A percentile compares a stretch with the other conserved stretches of the same genome.
Conservation (phyloP, 2,888 invertebrate species). For the Melanchra persicariae region DNA sequence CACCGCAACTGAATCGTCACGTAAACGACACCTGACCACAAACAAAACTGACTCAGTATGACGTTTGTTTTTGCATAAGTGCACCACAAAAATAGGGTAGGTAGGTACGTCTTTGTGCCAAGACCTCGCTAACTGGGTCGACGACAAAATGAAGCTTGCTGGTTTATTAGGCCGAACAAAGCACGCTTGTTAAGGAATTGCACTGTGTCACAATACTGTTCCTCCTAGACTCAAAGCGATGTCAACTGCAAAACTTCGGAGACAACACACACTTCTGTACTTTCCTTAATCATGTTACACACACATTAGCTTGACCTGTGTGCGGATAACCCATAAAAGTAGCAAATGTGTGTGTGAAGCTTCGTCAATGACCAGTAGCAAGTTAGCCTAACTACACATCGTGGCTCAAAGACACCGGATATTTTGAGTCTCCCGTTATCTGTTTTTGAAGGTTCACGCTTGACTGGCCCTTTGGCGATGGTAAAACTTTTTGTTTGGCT, state of each 20-base stretch:
- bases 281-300: conserved; percentile 11
- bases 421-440: conserved; percentile 71
- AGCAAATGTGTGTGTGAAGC: conserved; percentile 45
- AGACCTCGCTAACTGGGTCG: conserved; percentile 73
- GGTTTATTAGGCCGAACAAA: conserved; percentile 75
- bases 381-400: conserved; percentile 60
- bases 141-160: conserved; percentile 67
- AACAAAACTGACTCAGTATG: conserved; percentile 60
- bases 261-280: conserved; percentile 12
- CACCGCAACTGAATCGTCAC: conserved; percentile 50
- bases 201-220: conserved; percentile 50
- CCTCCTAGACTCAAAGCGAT: conserved; percentile 20
- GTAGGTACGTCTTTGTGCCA: conserved; percentile 56
- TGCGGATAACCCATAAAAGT: conserved; percentile 1
- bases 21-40: conserved; percentile 64
- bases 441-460: conserved; percentile 78
- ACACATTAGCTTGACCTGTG: not conserved
- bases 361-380: conserved; percentile 52
- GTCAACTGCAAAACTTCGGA: conserved; percentile 28
- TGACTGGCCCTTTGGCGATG: conserved; percentile 76
- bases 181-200: conserved; percentile 69
- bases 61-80: conserved; percentile 76
- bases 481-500: conserved; percentile 76
- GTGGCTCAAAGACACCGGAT: conserved; percentile 67
- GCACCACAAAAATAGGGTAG: conserved; percentile 71